A percentile compares a stretch with the other conserved stretches of the same genome.
These are phyloP conservation scores for Trogon melanurus DNA, from an alignment of 2,113 vertebrate genomes.

Conservation along the genomic window DNA sequence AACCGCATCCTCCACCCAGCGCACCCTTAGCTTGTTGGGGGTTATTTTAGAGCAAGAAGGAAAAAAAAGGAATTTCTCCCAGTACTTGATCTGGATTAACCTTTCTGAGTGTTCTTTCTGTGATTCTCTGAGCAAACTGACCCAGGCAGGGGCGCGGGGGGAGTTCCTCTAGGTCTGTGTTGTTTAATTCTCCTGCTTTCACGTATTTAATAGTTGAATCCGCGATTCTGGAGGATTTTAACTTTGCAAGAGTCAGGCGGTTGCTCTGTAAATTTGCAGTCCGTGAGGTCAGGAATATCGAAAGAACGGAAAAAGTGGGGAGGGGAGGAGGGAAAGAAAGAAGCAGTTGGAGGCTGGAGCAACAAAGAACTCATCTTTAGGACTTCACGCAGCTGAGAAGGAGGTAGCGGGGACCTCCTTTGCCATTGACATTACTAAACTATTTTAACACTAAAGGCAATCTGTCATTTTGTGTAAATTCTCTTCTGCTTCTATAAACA, in stretches of 20 bases:
- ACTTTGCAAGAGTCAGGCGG: neutral
- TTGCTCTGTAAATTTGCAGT: neutral
- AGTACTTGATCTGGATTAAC: neutral
- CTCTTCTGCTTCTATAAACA: conserved; percentile 83
- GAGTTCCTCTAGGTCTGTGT: neutral
- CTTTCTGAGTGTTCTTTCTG: neutral
- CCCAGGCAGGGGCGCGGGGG: neutral
- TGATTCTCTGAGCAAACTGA: neutral
- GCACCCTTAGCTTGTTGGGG: neutral
- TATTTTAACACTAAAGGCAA: conserved; percentile 72
- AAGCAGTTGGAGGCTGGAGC: neutral
- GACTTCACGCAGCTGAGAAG: conserved; percentile 2
- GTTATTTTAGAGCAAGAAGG: neutral
- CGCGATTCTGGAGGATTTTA: neutral
- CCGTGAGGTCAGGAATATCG: neutral
- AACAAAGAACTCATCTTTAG: conserved; percentile 49
- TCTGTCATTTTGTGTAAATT: conserved; percentile 82
- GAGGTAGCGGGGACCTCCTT: conserved; percentile 24
- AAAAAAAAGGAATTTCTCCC: neutral
- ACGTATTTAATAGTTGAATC: neutral
- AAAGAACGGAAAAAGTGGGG: neutral
- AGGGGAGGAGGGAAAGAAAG: neutral
- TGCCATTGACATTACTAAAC: conserved; percentile 58
- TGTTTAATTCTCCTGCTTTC: neutral
- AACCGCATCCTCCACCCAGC: neutral